Conservation (phyloP, 1,140 invertebrate species). For the Rhopalosiphum maidis region DNA sequence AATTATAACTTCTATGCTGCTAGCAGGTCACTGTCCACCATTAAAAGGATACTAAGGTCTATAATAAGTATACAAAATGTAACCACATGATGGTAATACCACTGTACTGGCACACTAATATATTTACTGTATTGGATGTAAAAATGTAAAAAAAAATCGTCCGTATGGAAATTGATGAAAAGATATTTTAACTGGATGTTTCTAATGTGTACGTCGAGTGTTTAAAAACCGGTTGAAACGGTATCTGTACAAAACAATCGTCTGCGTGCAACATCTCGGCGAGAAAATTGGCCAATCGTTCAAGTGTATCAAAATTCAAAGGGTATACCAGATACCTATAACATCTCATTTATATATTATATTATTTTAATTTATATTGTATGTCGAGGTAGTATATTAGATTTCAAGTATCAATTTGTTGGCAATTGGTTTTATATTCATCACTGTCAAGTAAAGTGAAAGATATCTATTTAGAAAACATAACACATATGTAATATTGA, state of each 20-base stretch:
- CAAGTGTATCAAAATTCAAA: constrained; percentile 42
- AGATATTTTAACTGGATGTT: constrained; percentile 10
- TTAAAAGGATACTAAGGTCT: background rate
- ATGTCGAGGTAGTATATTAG: background rate
- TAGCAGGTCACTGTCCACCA: background rate
- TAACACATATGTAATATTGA: background rate
- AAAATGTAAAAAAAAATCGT: background rate
- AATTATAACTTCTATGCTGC: background rate
- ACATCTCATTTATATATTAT: constrained; percentile 10
- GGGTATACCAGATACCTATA: background rate
- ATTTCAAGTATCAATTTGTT: background rate
- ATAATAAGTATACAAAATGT: background rate
- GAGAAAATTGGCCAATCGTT: constrained; percentile 49
- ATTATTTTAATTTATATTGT: background rate
- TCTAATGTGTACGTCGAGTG: constrained; percentile 2
- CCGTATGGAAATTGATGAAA: constrained; percentile 4
- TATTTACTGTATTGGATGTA: background rate
- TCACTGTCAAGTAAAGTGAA: no score
- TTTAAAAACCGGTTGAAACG: constrained; percentile 50
- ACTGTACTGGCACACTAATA: background rate
- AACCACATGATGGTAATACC: background rate
- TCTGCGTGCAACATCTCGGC: constrained; percentile 16
- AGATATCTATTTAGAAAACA: background rate
- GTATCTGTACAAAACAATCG: constrained; percentile 43
- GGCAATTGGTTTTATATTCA: background rate